Percentiles rank a stretch among this genome's conserved stretches.
phyloP scores from a whole-genome alignment of 2,797 vertebrate species.

The Manis pentadactyla region DNA sequence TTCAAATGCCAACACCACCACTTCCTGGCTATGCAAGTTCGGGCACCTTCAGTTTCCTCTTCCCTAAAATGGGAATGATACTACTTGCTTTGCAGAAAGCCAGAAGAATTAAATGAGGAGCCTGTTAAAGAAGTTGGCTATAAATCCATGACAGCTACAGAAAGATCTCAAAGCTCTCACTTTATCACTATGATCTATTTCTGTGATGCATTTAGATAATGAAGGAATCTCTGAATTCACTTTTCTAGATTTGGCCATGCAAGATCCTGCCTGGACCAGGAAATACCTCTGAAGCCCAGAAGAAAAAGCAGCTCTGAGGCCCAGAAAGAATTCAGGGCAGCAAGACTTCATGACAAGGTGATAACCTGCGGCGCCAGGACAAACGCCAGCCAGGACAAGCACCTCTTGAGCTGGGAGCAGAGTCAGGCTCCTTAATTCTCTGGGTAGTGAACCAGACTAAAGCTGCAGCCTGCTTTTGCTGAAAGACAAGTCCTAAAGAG shows the following conservation, averaged over 20 bases:
- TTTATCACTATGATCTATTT: not conserved
- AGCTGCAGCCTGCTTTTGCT: not conserved
- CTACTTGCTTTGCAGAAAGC: not conserved
- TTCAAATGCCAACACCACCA: accelerated
- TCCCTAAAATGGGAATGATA: accelerated
- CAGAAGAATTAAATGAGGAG: not conserved
- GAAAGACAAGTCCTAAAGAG: not conserved
- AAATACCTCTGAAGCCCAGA: not conserved
- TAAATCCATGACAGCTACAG: not conserved
- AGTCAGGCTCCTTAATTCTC: not conserved
- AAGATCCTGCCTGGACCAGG: not conserved
- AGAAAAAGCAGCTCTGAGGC: not conserved
- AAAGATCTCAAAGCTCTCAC: not conserved
- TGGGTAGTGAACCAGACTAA: accelerated
- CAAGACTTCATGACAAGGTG: accelerated
- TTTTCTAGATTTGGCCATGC: not conserved
- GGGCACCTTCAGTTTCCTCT: not conserved
- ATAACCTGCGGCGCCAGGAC: accelerated
- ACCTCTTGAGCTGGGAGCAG: not conserved
- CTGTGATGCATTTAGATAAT: accelerated
- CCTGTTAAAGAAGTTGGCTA: not conserved
- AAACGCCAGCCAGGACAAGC: no score
- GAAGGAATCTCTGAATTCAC: not conserved
- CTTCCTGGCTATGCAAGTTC: not conserved
- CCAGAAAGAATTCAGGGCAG: not conserved